These are phyloP conservation scores for Pseudotriccus pelzelni DNA, from an alignment of 2,797 vertebrate genomes.

Conservation along the genomic window DNA sequence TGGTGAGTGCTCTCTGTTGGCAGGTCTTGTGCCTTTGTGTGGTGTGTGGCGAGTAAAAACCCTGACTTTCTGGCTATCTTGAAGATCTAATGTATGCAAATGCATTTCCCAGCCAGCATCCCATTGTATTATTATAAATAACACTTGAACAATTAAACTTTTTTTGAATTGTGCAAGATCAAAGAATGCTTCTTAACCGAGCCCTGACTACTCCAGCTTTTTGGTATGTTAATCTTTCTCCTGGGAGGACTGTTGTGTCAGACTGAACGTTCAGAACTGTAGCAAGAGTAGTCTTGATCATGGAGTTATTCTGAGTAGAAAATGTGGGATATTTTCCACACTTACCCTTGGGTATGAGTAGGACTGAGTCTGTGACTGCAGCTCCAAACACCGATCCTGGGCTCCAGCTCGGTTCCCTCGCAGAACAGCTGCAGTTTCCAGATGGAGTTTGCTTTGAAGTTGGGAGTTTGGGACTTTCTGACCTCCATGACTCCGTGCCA, in stretches of 20 bases:
- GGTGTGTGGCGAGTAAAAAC: background rate
- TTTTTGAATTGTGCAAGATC: background rate
- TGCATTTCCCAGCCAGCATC: background rate
- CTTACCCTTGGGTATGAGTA: background rate
- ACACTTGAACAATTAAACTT: background rate
- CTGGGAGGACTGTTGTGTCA: background rate
- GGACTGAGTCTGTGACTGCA: background rate
- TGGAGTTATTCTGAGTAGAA: background rate
- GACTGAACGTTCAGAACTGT: background rate
- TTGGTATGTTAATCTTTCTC: background rate
- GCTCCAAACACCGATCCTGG: background rate
- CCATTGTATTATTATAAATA: constrained; percentile 22
- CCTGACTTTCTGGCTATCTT: background rate
- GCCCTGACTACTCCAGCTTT: background rate
- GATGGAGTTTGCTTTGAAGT: constrained; percentile 42
- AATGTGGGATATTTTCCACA: background rate
- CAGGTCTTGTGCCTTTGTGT: background rate
- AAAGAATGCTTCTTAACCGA: constrained; percentile 18
- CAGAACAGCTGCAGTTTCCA: constrained; percentile 32
- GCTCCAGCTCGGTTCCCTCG: background rate
- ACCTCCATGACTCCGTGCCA: background rate
- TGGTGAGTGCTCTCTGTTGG: background rate
- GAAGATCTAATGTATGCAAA: background rate
- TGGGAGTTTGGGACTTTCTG: constrained; percentile 3
- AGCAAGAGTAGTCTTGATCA: background rate